Evolutionary conservation across 2,888 invertebrate genomes (phyloP).

Genomic region (Fabriciana adippe): DNA sequence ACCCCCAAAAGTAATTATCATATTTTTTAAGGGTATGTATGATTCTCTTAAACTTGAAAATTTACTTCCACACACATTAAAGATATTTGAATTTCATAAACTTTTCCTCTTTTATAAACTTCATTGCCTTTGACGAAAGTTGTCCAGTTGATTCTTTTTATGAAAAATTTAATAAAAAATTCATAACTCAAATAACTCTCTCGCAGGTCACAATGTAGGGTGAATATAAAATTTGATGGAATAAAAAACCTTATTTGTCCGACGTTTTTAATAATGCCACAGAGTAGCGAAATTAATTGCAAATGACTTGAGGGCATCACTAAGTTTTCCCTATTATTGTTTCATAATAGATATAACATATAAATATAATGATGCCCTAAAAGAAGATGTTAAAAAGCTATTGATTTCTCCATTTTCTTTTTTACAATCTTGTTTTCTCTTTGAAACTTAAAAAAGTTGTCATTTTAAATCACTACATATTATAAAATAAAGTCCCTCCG

Average conservation of each 20-base stretch:
- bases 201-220: not conserved
- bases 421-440: too few relatives aligned
- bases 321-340: not conserved
- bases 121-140: slow-evolving; percentile 10
- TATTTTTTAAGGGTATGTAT: not conserved
- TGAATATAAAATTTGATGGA: not conserved
- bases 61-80: not conserved
- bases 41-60: not conserved
- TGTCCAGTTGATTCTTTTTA: not conserved
- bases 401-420: too few relatives aligned
- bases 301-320: not conserved
- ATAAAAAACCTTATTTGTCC: not conserved
- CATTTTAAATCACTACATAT: too few relatives aligned
- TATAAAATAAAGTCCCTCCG: too few relatives aligned
- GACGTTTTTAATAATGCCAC: slow-evolving; percentile 6
- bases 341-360: not conserved
- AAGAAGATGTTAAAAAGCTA: not conserved
- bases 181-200: not conserved
- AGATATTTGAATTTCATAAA: slow-evolving; percentile 15
- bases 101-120: slow-evolving; percentile 1
- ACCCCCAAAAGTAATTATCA: not conserved
- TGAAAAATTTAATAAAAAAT: slow-evolving; percentile 22
- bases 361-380: not conserved
- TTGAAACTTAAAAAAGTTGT: too few relatives aligned
- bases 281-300: not conserved